These are phyloP conservation scores for Hoplias malabaricus DNA, from an alignment of 2,113 vertebrate species.

Conservation along the genomic window DNA sequence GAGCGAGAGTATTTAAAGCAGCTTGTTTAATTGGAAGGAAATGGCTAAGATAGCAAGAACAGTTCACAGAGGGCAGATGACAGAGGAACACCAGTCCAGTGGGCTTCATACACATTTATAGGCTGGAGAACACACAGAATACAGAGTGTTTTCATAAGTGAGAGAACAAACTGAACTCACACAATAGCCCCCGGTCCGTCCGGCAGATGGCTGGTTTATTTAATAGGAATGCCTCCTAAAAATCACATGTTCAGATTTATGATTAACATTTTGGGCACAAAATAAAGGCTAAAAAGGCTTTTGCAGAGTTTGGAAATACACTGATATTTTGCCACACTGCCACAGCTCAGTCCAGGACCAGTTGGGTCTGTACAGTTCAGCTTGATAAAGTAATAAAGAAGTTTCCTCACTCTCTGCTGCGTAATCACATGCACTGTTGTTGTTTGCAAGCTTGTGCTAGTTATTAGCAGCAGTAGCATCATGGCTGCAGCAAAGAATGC, in stretches of 20 bases:
- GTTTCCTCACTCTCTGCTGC: no score
- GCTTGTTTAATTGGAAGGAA: not conserved
- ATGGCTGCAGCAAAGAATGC: no score
- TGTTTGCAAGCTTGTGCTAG: no score
- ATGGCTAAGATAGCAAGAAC: not conserved
- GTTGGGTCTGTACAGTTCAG: no score
- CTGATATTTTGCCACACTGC: no score
- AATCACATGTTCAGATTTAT: not conserved
- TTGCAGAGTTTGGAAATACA: no score
- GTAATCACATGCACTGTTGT: no score
- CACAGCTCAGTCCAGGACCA: no score
- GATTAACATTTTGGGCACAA: no score
- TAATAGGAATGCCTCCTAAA: not conserved
- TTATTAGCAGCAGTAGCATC: no score
- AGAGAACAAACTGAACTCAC: not conserved
- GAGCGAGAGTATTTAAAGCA: not conserved
- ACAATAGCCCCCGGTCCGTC: constrained; percentile 6
- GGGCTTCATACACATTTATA: not conserved
- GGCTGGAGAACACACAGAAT: not conserved
- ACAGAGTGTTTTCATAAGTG: not conserved
- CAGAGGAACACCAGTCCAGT: not conserved
- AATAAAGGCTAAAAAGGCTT: no score
- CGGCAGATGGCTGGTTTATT: not conserved
- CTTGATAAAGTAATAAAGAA: no score
- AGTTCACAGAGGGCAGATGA: not conserved